These are phyloP conservation scores for Xylophagus ater DNA, from an alignment of 2,888 invertebrate genomes.

Conservation along the genomic window DNA sequence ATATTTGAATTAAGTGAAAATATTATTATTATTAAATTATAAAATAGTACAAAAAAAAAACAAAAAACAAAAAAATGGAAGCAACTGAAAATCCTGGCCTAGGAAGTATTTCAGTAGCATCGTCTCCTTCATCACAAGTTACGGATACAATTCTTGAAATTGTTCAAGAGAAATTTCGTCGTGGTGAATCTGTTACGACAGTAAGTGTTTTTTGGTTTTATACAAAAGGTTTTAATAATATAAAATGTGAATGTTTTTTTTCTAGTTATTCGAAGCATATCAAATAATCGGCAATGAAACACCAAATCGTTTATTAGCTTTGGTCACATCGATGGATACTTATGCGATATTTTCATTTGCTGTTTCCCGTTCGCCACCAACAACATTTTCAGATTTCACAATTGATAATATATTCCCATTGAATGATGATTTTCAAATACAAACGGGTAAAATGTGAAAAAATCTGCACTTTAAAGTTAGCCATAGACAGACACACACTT, in stretches of 20 bases:
- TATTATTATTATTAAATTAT: too few species aligned
- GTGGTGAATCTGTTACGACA: slow-evolving; percentile 31
- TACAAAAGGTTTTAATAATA: too few species aligned
- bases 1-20: too few species aligned
- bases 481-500: too few species aligned
- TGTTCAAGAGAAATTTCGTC: slow-evolving; percentile 34
- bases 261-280: slow-evolving; percentile 35
- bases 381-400: slow-evolving; percentile 62
- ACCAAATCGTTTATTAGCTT: slow-evolving; percentile 29
- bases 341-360: slow-evolving; percentile 35
- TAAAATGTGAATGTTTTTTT: slow-evolving; percentile 8
- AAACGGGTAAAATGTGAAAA: slow-evolving; percentile 48
- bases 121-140: too few species aligned
- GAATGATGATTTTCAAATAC: slow-evolving; percentile 67
- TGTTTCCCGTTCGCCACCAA: slow-evolving; percentile 44
- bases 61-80: too few species aligned
- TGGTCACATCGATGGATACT: slow-evolving; percentile 32
- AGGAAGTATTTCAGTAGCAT: too few species aligned
- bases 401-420: slow-evolving; percentile 73
- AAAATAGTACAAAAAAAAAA: too few species aligned
- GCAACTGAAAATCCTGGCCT: too few species aligned
- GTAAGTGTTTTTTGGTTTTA: slow-evolving; percentile 22
- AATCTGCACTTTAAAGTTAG: too few species aligned
- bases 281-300: slow-evolving; percentile 34
- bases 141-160: too few species aligned